Evolutionary conservation across 2,888 invertebrate genomes (phyloP), one percentile per base, ranked within the genome.

Genomic region (Lithosia quadra): DNA sequence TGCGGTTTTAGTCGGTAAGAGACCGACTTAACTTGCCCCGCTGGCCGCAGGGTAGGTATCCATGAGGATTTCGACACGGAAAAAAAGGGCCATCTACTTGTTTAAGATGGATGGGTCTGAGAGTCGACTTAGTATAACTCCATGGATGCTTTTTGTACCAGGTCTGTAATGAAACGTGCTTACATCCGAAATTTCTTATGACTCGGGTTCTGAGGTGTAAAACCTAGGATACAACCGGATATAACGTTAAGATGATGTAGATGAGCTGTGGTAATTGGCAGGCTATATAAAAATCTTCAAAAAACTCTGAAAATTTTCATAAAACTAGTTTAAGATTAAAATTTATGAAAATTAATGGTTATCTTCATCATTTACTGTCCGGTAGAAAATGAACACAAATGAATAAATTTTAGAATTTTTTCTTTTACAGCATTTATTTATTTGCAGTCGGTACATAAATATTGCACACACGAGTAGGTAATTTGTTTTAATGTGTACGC

Each of bases 201-300:
- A 5, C 43, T 8, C 18, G 8, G 18, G 13, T 43, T 43, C 7
- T 43, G 7, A 7, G 13, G 0, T 43, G 8, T 43, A 49, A 43
- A 28, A 9, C 8, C 49, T 49, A 9, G 49, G n/a, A 49, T 49
- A 4, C n/a, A 49, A 5, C 2, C n/a, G 49, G 1, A 9, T 9
- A n/a, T n/a, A 49, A 49, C 18, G 7, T 43, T 18, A 43, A 43
- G 18, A 28, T 28, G 5, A 28, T 18, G 5, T 43, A 43, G 18
- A n/a, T n/a, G n/a, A 49, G 49, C n/a, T n/a, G n/a, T 49, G 18
- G n/a, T 49, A 49, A 49, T 49, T 49, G 49, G n/a, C 49, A 49
- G 49, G 49, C 18, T 49, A 2, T 9, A 49, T 49, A n/a, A 49
- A 49, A n/a, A n/a, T 49, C 18, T n/a, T n/a, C n/a, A 49, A 49